A percentile compares a stretch with the other conserved stretches of the same genome.
Evolutionary conservation across 2,888 invertebrate species (phyloP).

Genomic region (Gordius sp.): DNA sequence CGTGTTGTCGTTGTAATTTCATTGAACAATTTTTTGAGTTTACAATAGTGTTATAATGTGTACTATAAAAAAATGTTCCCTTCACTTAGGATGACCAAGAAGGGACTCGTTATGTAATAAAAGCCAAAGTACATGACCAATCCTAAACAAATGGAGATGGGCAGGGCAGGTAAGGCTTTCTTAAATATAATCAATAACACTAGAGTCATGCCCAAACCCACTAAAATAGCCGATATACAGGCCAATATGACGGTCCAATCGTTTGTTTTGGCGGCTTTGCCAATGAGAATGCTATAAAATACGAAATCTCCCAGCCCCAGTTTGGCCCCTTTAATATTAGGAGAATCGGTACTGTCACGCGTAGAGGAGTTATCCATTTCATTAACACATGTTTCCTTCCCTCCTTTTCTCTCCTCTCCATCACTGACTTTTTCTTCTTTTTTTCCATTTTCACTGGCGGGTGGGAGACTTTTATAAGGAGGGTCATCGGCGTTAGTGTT

Average conservation of each 20-base stretch:
- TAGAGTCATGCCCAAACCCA: constrained; percentile 71
- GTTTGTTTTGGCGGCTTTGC: constrained; percentile 83
- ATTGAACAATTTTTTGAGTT: too few relatives aligned
- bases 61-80: constrained; percentile 3
- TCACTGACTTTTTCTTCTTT: too few relatives aligned
- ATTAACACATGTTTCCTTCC: too few relatives aligned
- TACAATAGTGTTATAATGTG: too few relatives aligned
- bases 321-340: constrained; percentile 80
- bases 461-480: too few relatives aligned
- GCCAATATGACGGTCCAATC: constrained; percentile 96
- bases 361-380: too few relatives aligned
- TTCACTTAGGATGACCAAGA: constrained; percentile 28
- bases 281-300: constrained; percentile 69
- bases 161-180: constrained; percentile 78
- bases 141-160: constrained; percentile 85
- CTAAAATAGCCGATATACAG: constrained; percentile 83
- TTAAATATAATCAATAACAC: constrained; percentile 69
- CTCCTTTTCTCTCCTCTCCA: too few relatives aligned
- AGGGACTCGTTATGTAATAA: constrained; percentile 66
- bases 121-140: constrained; percentile 84
- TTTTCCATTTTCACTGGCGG: too few relatives aligned
- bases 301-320: constrained; percentile 88
- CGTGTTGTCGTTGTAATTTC: too few relatives aligned
- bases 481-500: too few relatives aligned
- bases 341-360: too few relatives aligned